Conservation (phyloP, 2,113 vertebrate genomes). For the Ceyx margarethae region DNA sequence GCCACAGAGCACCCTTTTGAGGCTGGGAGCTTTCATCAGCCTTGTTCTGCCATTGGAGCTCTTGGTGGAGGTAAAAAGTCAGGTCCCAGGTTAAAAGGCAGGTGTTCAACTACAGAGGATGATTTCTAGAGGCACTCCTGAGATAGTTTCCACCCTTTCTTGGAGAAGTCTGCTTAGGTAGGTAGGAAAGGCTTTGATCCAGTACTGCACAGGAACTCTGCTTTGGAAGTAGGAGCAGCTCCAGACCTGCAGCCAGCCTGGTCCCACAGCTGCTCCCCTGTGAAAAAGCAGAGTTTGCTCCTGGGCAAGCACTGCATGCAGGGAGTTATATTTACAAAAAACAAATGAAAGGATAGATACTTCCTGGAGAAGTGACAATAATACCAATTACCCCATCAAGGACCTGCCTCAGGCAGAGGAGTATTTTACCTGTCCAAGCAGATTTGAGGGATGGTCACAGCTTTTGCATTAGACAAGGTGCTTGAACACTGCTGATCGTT, state of each 20-base stretch:
- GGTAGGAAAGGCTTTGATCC: not conserved
- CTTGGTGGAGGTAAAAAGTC: not conserved
- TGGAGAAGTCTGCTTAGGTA: not conserved
- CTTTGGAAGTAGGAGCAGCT: not conserved
- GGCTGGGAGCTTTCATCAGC: not conserved
- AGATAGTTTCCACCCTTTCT: not conserved
- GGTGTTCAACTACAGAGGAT: not conserved
- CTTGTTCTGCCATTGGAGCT: not conserved
- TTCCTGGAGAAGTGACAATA: not conserved
- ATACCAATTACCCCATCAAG: not conserved
- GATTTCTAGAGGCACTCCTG: not conserved
- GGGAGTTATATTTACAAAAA: not conserved
- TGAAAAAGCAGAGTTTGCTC: not conserved
- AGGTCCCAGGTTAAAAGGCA: slow-evolving; percentile 23
- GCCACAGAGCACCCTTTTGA: not conserved
- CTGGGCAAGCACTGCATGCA: not conserved
- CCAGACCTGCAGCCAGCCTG: not conserved
- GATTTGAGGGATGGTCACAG: accelerated
- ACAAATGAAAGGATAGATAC: not conserved
- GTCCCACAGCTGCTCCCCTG: not conserved
- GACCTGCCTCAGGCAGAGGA: not conserved
- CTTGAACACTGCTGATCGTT: accelerated
- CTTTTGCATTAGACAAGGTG: accelerated
- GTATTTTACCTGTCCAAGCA: not conserved
- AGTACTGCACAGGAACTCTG: not conserved